A percentile compares a stretch with the other conserved stretches of the same genome.
Evolutionary conservation across 2,888 invertebrate genomes (phyloP).

Genomic region (Drosophila neonasuta): DNA sequence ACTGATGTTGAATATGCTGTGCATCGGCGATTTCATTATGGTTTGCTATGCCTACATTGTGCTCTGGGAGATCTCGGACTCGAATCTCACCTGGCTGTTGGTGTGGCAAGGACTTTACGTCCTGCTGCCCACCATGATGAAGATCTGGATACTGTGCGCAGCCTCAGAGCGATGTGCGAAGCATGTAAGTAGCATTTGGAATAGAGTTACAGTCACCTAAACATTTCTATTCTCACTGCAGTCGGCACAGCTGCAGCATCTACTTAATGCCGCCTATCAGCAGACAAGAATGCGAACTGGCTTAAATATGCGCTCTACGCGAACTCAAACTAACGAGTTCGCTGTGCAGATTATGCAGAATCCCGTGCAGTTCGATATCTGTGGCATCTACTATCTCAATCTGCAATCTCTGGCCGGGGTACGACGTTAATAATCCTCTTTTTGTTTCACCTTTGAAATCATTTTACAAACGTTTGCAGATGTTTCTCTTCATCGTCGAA

Average conservation of each 20-base stretch:
- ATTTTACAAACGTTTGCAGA: conserved; percentile 34
- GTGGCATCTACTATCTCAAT: conserved; percentile 67
- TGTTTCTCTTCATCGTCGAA: conserved; percentile 64
- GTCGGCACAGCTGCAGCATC: conserved; percentile 44
- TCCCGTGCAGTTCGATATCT: conserved; percentile 59
- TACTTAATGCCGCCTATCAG: conserved; percentile 29
- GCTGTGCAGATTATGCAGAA: conserved; percentile 68
- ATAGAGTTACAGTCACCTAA: not conserved
- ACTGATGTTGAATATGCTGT: conserved; percentile 63
- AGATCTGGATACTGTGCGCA: conserved; percentile 55
- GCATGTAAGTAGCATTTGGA: conserved; percentile 40
- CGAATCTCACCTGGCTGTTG: conserved; percentile 14
- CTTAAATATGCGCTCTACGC: not conserved
- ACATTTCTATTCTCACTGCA: conserved; percentile 6
- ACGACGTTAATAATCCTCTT: not conserved
- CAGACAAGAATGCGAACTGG: not conserved
- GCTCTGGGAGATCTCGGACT: conserved; percentile 18
- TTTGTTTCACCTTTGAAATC: not conserved
- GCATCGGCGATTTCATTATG: conserved; percentile 61
- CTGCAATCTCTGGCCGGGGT: conserved; percentile 56
- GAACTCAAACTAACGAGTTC: conserved; percentile 53
- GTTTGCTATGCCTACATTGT: conserved; percentile 52
- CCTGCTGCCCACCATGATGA: conserved; percentile 47
- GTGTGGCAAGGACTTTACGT: conserved; percentile 30
- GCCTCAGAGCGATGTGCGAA: conserved; percentile 51